Evolutionary conservation across 2,888 invertebrate genomes (phyloP), one percentile per base, ranked within the genome.

Genomic region (Conistra vaccinii): DNA sequence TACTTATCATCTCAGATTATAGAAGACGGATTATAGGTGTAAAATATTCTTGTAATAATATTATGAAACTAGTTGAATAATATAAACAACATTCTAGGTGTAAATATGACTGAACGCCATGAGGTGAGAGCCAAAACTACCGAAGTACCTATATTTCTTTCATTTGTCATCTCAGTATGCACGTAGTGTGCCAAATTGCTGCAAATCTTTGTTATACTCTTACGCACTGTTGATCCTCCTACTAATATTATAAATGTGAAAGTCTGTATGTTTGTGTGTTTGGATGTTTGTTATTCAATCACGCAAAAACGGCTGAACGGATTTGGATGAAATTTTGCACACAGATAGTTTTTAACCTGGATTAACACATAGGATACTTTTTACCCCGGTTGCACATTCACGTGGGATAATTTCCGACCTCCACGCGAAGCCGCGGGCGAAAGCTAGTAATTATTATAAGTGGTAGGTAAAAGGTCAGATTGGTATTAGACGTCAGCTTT

Each of bases 141-240:
- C 1, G 20, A 42, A 23, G 53, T 75, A 61, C 10, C 3, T 35
- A 65, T 60, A 81, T 14, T 7, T 29, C 29, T 53, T 60, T 53
- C 17, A 45, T 51, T 76, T 55, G 51, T 66, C 81, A 53, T 42
- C n/a, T 20, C 39, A 65, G 23, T 29, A 57, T 45, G 29, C 45
- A 35, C 20, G 29, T n/a, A 26, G 35, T 14, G 26, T 76, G 66
- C 81, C 76, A 81, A 81, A 62, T 67, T 32, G 51, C 76, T n/a
- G 57, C 10, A 57, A 81, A 62, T 81, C 26, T 67, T 53, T 32
- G 23, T 61, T 14, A 65, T 20, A 66, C 2, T 60, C n/a, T 58
- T 32, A 53, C 12, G 39, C 23, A 42, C 26, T 26, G 42, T 69
- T 42, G 9, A n/a, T n/a, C n/a, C n/a, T n/a, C n/a, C n/a, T n/a